These are phyloP conservation scores for Cephonodes hylas DNA, from an alignment of 2,888 invertebrate genomes.

Conservation along the genomic window DNA sequence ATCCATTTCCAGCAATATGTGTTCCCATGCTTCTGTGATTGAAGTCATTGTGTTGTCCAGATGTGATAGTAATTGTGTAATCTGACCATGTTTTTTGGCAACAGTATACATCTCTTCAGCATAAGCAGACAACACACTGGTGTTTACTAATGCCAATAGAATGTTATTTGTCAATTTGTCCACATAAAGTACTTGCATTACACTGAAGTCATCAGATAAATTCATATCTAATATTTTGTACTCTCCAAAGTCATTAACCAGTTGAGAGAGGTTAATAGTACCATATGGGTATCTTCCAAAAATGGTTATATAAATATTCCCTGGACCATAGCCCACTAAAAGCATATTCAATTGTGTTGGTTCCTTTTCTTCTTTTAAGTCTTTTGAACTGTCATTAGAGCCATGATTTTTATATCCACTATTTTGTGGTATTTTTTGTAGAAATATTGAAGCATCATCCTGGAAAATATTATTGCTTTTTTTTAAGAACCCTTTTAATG, in stretches of 20 bases:
- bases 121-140: constrained; percentile 83
- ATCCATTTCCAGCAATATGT: constrained; percentile 95
- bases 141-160: constrained; percentile 75
- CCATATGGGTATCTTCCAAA: constrained; percentile 93
- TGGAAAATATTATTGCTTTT: too few species aligned
- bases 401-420: constrained; percentile 76
- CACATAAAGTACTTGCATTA: constrained; percentile 83
- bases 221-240: constrained; percentile 84
- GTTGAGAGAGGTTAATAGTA: constrained; percentile 81
- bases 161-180: constrained; percentile 75
- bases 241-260: constrained; percentile 79
- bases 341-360: constrained; percentile 86
- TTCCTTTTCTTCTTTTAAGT: constrained; percentile 82
- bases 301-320: constrained; percentile 87
- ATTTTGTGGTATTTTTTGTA: constrained; percentile 80
- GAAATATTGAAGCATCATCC: constrained; percentile 78
- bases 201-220: constrained; percentile 86
- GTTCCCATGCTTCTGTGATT: constrained; percentile 96
- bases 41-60: constrained; percentile 89
- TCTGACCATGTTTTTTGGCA: constrained; percentile 87
- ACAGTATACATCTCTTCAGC: constrained; percentile 86
- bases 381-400: constrained; percentile 79
- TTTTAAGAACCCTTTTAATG: too few species aligned
- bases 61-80: constrained; percentile 85
- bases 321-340: constrained; percentile 88